Conservation (phyloP, 2,797 vertebrate species). For the Crenichthys baileyi region DNA sequence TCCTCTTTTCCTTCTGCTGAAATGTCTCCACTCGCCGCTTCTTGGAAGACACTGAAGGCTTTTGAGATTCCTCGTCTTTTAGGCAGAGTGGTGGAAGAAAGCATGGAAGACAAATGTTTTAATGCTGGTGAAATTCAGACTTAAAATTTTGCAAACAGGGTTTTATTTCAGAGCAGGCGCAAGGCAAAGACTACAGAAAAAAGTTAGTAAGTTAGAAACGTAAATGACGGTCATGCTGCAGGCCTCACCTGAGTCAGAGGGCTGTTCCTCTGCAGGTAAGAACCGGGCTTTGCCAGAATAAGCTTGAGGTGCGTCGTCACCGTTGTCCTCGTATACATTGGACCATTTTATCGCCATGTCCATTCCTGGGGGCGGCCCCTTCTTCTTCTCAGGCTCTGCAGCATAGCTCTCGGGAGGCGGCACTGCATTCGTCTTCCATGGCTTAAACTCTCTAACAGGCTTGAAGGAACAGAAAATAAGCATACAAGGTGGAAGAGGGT, state of each 20-base stretch:
- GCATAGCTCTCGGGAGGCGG: conserved; percentile 89
- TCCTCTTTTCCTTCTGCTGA: conserved; percentile 90
- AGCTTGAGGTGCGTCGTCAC: conserved; percentile 89
- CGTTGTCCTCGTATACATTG: conserved; percentile 95
- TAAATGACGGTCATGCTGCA: neutral
- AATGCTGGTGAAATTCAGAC: neutral
- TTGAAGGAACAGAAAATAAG: conserved; percentile 54
- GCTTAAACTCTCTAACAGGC: conserved; percentile 90
- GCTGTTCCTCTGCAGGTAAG: conserved; percentile 82
- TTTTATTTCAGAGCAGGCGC: neutral
- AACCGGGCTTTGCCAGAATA: conserved; percentile 77
- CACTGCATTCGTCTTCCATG: conserved; percentile 90
- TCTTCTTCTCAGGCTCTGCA: conserved; percentile 85
- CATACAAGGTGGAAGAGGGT: neutral
- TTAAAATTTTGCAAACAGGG: neutral
- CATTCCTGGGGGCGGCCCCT: conserved; percentile 86
- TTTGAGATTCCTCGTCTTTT: conserved; percentile 84
- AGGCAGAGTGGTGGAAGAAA: neutral
- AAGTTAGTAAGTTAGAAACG: neutral
- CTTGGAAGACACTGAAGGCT: conserved; percentile 79
- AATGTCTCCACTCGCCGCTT: conserved; percentile 89
- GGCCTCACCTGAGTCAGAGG: conserved; percentile 78
- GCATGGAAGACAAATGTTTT: neutral
- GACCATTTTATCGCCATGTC: conserved; percentile 99
- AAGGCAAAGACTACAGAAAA: no score